Evolutionary conservation across 2,797 vertebrate genomes (phyloP).

Genomic region (Erpetoichthys calabaricus): DNA sequence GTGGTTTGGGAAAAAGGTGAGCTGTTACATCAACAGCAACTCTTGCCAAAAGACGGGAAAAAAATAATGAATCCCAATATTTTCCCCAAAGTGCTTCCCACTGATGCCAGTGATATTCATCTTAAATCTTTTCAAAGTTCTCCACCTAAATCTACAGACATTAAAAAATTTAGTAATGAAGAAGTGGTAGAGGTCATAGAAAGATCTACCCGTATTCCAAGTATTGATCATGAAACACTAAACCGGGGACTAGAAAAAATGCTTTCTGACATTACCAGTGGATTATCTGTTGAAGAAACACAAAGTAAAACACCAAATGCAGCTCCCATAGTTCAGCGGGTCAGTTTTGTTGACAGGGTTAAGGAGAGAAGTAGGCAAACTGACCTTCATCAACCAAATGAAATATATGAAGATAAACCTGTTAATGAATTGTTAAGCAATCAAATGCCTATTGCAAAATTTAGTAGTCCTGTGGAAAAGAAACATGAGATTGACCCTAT

Average conservation of each 20-base stretch:
- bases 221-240: conserved; percentile 24
- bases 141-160: conserved; percentile 12
- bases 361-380: conserved; percentile 7
- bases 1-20: conserved; percentile 23
- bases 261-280: conserved; percentile 13
- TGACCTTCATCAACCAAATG: conserved; percentile 10
- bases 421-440: not conserved
- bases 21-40: conserved; percentile 28
- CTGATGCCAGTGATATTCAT: conserved; percentile 22
- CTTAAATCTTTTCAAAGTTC: conserved; percentile 18
- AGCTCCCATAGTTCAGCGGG: conserved; percentile 18
- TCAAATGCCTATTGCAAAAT: not conserved
- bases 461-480: no score
- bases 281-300: conserved; percentile 19
- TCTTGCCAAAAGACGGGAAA: conserved; percentile 13
- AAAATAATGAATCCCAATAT: conserved; percentile 33
- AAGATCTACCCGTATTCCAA: conserved; percentile 23
- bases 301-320: conserved; percentile 16
- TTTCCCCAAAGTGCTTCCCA: conserved; percentile 34
- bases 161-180: conserved; percentile 21
- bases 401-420: not conserved
- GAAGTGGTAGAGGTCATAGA: conserved; percentile 23
- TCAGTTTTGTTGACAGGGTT: conserved; percentile 15
- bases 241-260: conserved; percentile 24
- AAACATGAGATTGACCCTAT: no score